phyloP scores from a whole-genome alignment of 2,888 invertebrate genomes.

The Eledona agricola region DNA sequence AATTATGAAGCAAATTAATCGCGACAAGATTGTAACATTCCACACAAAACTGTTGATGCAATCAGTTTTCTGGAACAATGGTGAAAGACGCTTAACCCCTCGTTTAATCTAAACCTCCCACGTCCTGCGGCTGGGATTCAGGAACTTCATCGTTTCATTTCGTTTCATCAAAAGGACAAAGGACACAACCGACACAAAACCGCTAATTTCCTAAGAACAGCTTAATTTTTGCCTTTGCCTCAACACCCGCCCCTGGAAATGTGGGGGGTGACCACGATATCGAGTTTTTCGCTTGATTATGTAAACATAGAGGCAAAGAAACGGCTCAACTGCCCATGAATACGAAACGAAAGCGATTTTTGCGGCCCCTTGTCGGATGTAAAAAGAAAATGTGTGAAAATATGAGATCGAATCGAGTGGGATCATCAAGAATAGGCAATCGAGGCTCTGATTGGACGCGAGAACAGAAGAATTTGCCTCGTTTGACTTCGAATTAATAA shows the following conservation, averaged over 20 bases:
- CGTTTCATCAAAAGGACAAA: slow-evolving; percentile 13
- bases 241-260: no score
- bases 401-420: no score
- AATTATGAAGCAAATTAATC: no score
- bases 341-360: slow-evolving; percentile 34
- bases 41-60: no score
- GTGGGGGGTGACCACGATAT: slow-evolving; percentile 12
- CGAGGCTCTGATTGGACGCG: no score
- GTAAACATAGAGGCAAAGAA: slow-evolving; percentile 28
- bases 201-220: slow-evolving; percentile 11
- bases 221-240: no score
- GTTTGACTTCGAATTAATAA: no score
- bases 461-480: no score
- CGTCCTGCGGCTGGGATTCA: slow-evolving; percentile 8
- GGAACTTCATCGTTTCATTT: slow-evolving; percentile 10
- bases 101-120: not conserved
- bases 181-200: slow-evolving; percentile 11
- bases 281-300: slow-evolving; percentile 24
- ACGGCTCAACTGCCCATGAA: slow-evolving; percentile 37
- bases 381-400: slow-evolving; percentile 38
- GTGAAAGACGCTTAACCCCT: not conserved
- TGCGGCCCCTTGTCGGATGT: slow-evolving; percentile 26
- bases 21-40: no score
- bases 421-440: no score
- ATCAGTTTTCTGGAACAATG: no score